Evolutionary conservation across 64 coral and sea anemone genomes (phyloP).

Genomic region (Montipora foliosa): DNA sequence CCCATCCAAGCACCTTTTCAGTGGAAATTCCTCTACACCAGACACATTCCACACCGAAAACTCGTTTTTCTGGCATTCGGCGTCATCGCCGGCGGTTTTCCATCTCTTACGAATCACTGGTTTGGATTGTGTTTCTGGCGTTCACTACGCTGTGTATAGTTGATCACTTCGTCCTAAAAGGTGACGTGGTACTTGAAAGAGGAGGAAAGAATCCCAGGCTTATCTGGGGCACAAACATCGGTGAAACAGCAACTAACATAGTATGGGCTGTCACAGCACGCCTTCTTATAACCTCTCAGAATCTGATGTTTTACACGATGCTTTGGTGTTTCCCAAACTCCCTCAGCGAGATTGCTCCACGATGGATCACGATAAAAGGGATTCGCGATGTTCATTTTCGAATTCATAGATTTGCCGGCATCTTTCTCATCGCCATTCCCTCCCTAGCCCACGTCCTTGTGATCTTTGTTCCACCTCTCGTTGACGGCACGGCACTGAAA

Average conservation of each 20-base stretch:
- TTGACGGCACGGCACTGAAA: constrained; percentile 67
- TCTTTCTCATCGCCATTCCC: constrained; percentile 81
- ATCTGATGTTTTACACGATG: constrained; percentile 75
- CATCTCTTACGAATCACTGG: constrained; percentile 62
- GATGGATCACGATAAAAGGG: constrained; percentile 44
- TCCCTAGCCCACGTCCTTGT: constrained; percentile 74
- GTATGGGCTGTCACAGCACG: constrained; percentile 78
- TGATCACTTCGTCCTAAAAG: constrained; percentile 63
- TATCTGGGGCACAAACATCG: constrained; percentile 60
- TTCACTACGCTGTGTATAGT: constrained; percentile 34
- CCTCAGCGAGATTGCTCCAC: constrained; percentile 54
- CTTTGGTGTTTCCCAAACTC: constrained; percentile 75
- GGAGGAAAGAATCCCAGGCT: constrained; percentile 44
- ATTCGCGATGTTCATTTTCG: constrained; percentile 57
- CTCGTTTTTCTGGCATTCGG: neutral
- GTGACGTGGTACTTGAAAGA: constrained; percentile 54
- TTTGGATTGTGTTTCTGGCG: constrained; percentile 48
- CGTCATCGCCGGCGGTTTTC: constrained; percentile 5
- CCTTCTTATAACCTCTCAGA: constrained; percentile 72
- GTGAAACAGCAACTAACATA: constrained; percentile 60
- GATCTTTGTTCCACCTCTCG: constrained; percentile 73
- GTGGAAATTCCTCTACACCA: constrained; percentile 24
- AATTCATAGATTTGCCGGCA: constrained; percentile 65
- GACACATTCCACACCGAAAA: neutral
- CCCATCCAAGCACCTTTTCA: too few relatives aligned